These are phyloP conservation scores for Euwallacea similis DNA, from an alignment of 1,140 invertebrate species.

Conservation along the genomic window DNA sequence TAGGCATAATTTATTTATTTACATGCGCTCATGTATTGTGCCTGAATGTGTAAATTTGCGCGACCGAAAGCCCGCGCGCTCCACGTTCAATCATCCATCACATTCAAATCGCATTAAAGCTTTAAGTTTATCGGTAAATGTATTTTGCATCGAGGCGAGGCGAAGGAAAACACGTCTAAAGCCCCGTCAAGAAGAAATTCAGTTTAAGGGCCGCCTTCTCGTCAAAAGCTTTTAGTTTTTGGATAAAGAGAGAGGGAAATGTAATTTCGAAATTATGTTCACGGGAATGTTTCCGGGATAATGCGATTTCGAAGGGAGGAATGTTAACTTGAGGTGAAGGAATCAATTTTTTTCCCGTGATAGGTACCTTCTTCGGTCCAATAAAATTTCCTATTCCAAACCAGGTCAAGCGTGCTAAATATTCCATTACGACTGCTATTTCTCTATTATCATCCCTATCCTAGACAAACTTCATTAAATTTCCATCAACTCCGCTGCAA, in stretches of 20 bases:
- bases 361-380: no score
- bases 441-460: constrained; percentile 11
- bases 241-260: constrained; percentile 15
- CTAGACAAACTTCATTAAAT: constrained; percentile 32
- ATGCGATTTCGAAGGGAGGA: constrained; percentile 16
- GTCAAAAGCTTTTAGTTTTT: constrained; percentile 35
- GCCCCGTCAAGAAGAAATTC: constrained; percentile 14
- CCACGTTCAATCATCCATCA: constrained; percentile 32
- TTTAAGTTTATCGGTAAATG: constrained; percentile 38
- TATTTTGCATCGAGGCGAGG: constrained; percentile 23
- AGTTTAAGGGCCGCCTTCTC: constrained; percentile 7
- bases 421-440: constrained; percentile 25
- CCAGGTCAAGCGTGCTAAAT: constrained; percentile 22
- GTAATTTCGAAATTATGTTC: constrained; percentile 32
- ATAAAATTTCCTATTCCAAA: neutral
- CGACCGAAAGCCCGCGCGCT: constrained; percentile 4
- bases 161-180: constrained; percentile 21
- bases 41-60: neutral
- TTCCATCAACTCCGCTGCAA: constrained; percentile 19
- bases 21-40: neutral
- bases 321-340: constrained; percentile 21
- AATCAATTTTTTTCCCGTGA: constrained; percentile 4
- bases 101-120: constrained; percentile 37
- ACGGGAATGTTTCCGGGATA: constrained; percentile 20
- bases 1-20: neutral